A percentile compares a stretch with the other conserved stretches of the same genome.
phyloP scores from a whole-genome alignment of 2,113 vertebrate species.

The Hystrix brachyura region DNA sequence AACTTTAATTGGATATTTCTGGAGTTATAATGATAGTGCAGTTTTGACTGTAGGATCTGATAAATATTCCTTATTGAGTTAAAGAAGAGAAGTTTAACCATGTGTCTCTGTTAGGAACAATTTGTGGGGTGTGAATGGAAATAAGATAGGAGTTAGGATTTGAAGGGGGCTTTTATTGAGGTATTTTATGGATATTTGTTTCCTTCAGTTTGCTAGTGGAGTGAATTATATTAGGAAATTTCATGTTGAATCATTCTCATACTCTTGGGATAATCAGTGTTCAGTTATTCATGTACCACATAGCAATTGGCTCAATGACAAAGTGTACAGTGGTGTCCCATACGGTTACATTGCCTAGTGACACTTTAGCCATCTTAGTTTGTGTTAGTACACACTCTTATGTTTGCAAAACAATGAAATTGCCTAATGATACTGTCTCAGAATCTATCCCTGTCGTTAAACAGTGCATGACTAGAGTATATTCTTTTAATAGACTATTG shows the following conservation, averaged over 20 bases:
- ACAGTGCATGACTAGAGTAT: background rate
- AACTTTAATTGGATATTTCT: constrained; percentile 7
- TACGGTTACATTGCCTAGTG: background rate
- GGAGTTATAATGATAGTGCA: background rate
- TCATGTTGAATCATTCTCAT: background rate
- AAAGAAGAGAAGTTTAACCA: background rate
- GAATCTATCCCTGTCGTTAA: background rate
- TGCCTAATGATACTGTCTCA: background rate
- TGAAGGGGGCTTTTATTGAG: background rate
- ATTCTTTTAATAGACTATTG: background rate
- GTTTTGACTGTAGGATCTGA: background rate
- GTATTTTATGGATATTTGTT: background rate
- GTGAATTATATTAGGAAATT: constrained; percentile 14
- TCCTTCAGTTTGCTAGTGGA: background rate
- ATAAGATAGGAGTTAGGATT: background rate
- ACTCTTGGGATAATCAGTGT: background rate
- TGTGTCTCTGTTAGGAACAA: background rate
- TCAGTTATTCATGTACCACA: background rate
- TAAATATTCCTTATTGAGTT: constrained; percentile 16
- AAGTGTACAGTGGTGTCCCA: background rate
- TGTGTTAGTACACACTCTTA: background rate
- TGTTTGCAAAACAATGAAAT: background rate
- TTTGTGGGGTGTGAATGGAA: background rate
- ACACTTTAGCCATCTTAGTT: background rate
- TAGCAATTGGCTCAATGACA: background rate